Evolutionary conservation across 2,888 invertebrate genomes (phyloP), one percentile per base, ranked within the genome.

Genomic region (Pterostichus niger): DNA sequence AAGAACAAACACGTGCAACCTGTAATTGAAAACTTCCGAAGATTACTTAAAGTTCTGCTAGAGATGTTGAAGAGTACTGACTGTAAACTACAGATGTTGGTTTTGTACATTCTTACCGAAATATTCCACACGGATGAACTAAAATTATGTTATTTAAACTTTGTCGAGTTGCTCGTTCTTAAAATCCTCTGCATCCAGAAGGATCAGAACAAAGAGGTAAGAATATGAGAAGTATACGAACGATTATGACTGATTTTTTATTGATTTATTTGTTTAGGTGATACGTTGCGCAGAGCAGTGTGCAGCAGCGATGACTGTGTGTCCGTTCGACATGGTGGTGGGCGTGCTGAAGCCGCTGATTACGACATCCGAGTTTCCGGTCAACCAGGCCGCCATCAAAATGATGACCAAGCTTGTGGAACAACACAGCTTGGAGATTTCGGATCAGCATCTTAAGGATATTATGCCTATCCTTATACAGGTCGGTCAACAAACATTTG

Each of bases 331-430:
- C 85, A 94, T 95, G 88, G 93, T 95, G 75, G 93, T 96, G 56
- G 92, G 90, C 85, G 92, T 91, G 84, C 88, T 92, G 81, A 94
- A 89, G 92, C 97, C 98, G 0, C 94, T 98, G 86, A 96, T 99
- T 86, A 94, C 95, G 40, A 98, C 97, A 0, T 96, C 96, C 86
- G 94, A 95, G 24, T 96, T 94, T 91, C 98, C 98, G 0, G 93
- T 95, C 82, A 96, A 97, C 88, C 93, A 97, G 89, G 97, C 97
- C 85, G 98, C 98, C 83, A 95, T 99, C 71, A 98, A 98, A 91
- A 95, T 98, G 92, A 92, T 97, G 59, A 95, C 96, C 0, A 96
- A 96, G 89, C 92, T 97, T 84, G 95, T 97, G 61, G 96, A 96
- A 88, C 94, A 95, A 84, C 93, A 95, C 84, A 93, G 95, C 4